Evolutionary conservation across 2,888 invertebrate genomes (phyloP), one percentile per base, ranked within the genome.

Genomic region (Nesidiocoris tenuis): DNA sequence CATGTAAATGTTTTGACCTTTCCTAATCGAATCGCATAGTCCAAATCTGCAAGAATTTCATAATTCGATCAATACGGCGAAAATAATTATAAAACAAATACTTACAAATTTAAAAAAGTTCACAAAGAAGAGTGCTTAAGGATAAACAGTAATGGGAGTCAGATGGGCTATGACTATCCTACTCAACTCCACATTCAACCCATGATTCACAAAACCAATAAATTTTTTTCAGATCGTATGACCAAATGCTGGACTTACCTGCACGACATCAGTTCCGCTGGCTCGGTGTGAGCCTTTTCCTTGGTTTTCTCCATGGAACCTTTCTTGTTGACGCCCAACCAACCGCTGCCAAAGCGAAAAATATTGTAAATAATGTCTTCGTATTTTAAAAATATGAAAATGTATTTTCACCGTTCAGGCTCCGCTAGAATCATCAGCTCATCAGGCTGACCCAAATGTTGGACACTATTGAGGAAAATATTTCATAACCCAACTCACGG

Each of bases 401-500:
- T n/a, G n/a, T n/a, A n/a, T n/a, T n/a, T n/a, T n/a, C n/a, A n/a
- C n/a, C n/a, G n/a, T n/a, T n/a, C n/a, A n/a, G n/a, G n/a, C n/a
- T n/a, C n/a, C n/a, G n/a, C n/a, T n/a, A n/a, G n/a, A n/a, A n/a
- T n/a, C n/a, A n/a, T n/a, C n/a, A n/a, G n/a, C n/a, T n/a, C n/a
- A n/a, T n/a, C n/a, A n/a, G n/a, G n/a, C n/a, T n/a, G n/a, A n/a
- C n/a, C n/a, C n/a, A n/a, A n/a, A n/a, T n/a, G n/a, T n/a, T n/a
- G n/a, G n/a, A n/a, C n/a, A n/a, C n/a, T n/a, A n/a, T n/a, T n/a
- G n/a, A n/a, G n/a, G n/a, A n/a, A n/a, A n/a, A n/a, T n/a, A n/a
- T n/a, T n/a, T n/a, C n/a, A n/a, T n/a, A n/a, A n/a, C n/a, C n/a
- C 82, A 61, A 87, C 91, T 89, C 82, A 92, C 91, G 92, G 91